Evolutionary conservation across 2,113 vertebrate genomes (phyloP).

Genomic region (Ochotona princeps): DNA sequence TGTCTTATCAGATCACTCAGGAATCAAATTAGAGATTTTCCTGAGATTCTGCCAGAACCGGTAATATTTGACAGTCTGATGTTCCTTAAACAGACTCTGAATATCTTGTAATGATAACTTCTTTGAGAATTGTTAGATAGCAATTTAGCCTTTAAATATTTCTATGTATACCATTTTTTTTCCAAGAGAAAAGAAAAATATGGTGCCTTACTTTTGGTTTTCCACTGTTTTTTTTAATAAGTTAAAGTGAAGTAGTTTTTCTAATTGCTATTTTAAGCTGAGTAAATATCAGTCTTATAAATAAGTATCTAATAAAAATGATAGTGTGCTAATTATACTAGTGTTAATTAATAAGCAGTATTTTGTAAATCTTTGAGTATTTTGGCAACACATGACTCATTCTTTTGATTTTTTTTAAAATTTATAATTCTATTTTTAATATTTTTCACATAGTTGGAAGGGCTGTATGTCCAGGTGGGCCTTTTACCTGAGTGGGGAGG

Average conservation of each 20-base stretch:
- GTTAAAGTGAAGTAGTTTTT: background rate
- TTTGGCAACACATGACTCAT: background rate
- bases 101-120: slow-evolving; percentile 13
- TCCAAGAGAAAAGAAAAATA: background rate
- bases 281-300: background rate
- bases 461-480: no score
- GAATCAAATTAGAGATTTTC: background rate
- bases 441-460: no score
- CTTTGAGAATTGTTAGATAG: background rate
- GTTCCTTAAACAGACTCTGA: background rate
- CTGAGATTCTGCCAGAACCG: background rate
- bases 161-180: no score
- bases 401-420: background rate
- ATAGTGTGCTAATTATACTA: background rate
- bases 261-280: slow-evolving; percentile 27
- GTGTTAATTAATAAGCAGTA: background rate
- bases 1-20: background rate
- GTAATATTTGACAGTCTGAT: background rate
- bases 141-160: no score
- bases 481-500: no score
- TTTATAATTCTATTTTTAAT: no score
- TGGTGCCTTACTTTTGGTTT: background rate
- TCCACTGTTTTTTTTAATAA: background rate
- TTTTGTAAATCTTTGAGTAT: slow-evolving; percentile 23
- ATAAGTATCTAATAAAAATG: background rate